phyloP scores from a whole-genome alignment of 35 echinoderm and acorn worm genomes.

The Heliocidaris tuberculata region DNA sequence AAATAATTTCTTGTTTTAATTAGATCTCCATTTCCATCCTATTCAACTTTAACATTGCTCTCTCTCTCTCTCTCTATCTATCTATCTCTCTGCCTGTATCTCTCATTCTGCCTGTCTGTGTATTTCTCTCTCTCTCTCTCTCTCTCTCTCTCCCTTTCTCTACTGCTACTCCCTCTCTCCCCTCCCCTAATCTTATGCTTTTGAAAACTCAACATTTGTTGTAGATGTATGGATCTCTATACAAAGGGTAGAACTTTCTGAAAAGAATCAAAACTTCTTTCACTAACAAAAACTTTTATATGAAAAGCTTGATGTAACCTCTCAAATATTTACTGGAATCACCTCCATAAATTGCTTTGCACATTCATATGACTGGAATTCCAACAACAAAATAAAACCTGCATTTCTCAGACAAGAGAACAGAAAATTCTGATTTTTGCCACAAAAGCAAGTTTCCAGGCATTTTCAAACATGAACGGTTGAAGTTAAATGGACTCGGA shows the following conservation, averaged over 20 bases:
- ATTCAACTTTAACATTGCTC: background rate
- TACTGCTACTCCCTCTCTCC: background rate
- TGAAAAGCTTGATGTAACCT: background rate
- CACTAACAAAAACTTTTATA: background rate
- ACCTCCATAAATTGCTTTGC: constrained; percentile 3
- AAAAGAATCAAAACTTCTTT: background rate
- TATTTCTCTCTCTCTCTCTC: background rate
- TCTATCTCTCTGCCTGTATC: too few species aligned
- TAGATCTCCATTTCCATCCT: too few species aligned
- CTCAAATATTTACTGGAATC: background rate
- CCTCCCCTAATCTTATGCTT: background rate
- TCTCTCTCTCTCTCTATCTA: background rate
- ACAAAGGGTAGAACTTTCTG: background rate
- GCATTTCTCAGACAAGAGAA: background rate
- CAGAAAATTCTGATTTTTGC: background rate
- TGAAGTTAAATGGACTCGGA: background rate
- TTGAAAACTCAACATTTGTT: background rate
- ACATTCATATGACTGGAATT: background rate
- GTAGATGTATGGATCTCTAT: background rate
- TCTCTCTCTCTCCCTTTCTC: background rate
- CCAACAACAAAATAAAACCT: background rate
- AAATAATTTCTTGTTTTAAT: too few species aligned
- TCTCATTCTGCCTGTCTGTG: background rate
- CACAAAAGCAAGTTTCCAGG: background rate
- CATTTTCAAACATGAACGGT: background rate